Conservation (phyloP, 2,113 vertebrate genomes). For the Oryzias javanicus region DNA sequence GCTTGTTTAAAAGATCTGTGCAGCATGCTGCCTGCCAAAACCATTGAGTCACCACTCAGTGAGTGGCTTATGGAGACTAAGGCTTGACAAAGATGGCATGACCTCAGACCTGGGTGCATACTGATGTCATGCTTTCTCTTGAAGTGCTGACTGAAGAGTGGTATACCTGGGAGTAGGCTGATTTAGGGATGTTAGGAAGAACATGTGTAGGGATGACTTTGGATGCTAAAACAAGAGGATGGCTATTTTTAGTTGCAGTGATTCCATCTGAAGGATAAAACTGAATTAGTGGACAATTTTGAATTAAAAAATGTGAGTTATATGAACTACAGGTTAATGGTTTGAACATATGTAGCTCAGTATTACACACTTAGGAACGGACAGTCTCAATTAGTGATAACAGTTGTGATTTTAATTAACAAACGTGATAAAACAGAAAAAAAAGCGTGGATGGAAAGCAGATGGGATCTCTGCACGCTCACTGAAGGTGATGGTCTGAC, state of each 20-base stretch:
- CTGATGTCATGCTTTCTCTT: conserved; percentile 49
- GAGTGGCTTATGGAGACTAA: conserved; percentile 33
- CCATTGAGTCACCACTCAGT: conserved; percentile 41
- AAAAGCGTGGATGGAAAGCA: conserved; percentile 52
- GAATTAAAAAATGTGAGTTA: no score
- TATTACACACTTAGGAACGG: no score
- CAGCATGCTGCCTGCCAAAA: conserved; percentile 37
- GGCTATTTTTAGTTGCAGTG: background rate
- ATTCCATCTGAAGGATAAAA: background rate
- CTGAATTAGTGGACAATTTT: no score
- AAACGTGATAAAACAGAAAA: conserved; percentile 46
- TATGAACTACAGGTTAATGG: no score
- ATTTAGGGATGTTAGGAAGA: background rate
- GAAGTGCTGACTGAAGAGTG: conserved; percentile 9
- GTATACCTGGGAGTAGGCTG: background rate
- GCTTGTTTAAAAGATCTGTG: conserved; percentile 44
- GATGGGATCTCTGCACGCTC: conserved; percentile 57
- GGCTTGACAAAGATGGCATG: conserved; percentile 38
- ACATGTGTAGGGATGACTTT: background rate
- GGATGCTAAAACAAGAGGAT: background rate
- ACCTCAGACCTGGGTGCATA: conserved; percentile 41
- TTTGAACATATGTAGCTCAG: no score
- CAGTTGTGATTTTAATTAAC: conserved; percentile 25
- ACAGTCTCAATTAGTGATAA: background rate
- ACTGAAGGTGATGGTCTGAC: conserved; percentile 33